These are phyloP conservation scores for Arnoldichthys spilopterus DNA, from an alignment of 2,797 vertebrate genomes.

Conservation along the genomic window DNA sequence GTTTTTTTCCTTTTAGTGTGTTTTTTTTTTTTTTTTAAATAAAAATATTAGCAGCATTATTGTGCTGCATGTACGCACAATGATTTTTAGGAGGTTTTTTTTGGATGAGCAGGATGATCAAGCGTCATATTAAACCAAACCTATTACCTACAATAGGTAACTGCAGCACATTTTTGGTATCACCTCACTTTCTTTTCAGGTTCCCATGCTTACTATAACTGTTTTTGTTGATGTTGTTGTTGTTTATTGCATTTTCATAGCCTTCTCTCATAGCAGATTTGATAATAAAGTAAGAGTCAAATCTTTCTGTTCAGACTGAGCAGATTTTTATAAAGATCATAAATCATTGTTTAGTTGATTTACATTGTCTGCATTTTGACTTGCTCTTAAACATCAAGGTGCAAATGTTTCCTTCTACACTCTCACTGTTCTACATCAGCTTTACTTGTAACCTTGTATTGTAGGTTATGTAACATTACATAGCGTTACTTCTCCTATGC, in stretches of 20 bases:
- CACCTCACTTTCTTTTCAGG: neutral
- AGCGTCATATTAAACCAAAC: too few relatives aligned
- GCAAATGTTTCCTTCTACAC: neutral
- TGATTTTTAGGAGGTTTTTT: neutral
- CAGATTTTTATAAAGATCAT: neutral
- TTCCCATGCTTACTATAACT: too few relatives aligned
- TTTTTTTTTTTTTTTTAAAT: neutral
- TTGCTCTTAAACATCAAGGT: neutral
- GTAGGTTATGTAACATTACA: too few relatives aligned
- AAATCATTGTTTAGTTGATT: neutral
- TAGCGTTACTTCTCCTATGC: too few relatives aligned
- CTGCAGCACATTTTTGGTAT: neutral
- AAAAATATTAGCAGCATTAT: neutral
- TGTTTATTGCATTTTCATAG: neutral
- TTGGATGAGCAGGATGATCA: neutral
- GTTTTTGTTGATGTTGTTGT: too few relatives aligned
- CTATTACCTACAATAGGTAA: too few relatives aligned
- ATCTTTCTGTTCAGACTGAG: neutral
- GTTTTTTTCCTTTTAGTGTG: neutral
- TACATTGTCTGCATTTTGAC: neutral
- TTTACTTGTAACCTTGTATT: too few relatives aligned
- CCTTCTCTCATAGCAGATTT: neutral
- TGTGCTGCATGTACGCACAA: neutral
- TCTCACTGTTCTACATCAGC: neutral
- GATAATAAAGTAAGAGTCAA: neutral